Base-by-base conservation (phyloP, 2,797 vertebrate species). In the Dromococcyx pavoninus region DNA sequence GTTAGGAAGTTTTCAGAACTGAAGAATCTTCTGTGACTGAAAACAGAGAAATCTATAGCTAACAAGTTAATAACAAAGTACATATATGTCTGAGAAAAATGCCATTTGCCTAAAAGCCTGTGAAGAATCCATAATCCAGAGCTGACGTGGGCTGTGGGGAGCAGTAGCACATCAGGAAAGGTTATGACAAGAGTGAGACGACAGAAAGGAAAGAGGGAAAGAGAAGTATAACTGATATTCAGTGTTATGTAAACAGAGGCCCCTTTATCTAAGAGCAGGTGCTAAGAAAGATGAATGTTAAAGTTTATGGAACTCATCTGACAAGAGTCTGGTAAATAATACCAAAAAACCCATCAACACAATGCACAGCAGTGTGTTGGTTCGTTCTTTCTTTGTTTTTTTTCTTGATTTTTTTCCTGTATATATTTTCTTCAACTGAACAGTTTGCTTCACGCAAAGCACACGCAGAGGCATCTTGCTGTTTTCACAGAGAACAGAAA, bases 311-410 rank as follows among this genome's bases (percentile, higher is more conserved):
- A 93, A 83, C 5, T 69, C 46, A 54, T 65, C 56, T 72, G 28
- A 44, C 7, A 72, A 12, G 7, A 90, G 19, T 46, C 51, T 62
- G 25, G 25, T 58, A 73, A 80, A 74, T 23, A 27, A n/a, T 25
- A 76, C n/a, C 27, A 93, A 79, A 82, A 61, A 39, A 62, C 37
- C 61, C 60, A 66, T 33, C 25, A 62, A 32, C 12, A 19, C 22
- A 30, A 77, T 21, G 35, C 9, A 66, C 9, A 88, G 35, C 10
- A 33, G 6, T n/a, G n/a, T n/a, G n/a, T n/a, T 28, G 28, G 17
- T 6, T 1, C 4, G 14, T 43, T 25, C 28, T 43, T 1, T 6
- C 8, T 13, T 4, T 13, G 13, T 44, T 6, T 17, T 43, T 16
- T 24, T 19, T 9, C 33, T 27, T 5, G 3, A 60, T 43, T 53